Conservation (phyloP, 2,888 invertebrate species). For the Meloe dianella region DNA sequence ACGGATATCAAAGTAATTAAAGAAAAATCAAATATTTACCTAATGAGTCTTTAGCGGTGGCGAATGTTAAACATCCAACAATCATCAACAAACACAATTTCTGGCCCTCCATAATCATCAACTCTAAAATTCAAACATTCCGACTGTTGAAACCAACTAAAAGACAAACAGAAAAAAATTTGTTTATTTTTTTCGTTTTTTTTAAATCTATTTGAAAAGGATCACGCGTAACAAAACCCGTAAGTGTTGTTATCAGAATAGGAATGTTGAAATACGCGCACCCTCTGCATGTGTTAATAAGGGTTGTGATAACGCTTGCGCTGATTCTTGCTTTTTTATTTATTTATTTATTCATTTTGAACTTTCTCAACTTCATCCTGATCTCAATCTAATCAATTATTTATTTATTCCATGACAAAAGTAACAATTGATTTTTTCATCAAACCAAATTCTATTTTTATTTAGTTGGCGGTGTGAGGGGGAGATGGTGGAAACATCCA, state of each 20-base stretch:
- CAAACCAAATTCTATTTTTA: neutral
- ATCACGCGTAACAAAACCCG: neutral
- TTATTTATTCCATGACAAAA: neutral
- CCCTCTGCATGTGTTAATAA: slow-evolving; percentile 3
- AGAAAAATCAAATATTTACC: neutral
- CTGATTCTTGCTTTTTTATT: too few relatives aligned
- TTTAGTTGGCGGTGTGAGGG: neutral
- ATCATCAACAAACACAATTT: neutral
- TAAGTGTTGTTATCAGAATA: neutral
- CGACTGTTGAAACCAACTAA: neutral
- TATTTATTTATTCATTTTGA: neutral
- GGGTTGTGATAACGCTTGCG: neutral
- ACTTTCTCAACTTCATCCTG: neutral
- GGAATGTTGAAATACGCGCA: slow-evolving; percentile 4
- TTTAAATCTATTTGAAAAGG: too few relatives aligned
- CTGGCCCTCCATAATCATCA: neutral
- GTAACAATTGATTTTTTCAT: neutral
- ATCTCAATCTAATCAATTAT: neutral
- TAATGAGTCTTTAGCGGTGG: neutral
- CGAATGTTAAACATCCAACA: neutral
- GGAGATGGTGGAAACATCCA: neutral
- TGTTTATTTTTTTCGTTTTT: too few relatives aligned
- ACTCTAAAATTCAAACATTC: neutral
- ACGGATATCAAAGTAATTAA: neutral
- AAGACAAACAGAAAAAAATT: too few relatives aligned